Conservation (phyloP, 2,113 vertebrate species). For the Zapus hudsonius region DNA sequence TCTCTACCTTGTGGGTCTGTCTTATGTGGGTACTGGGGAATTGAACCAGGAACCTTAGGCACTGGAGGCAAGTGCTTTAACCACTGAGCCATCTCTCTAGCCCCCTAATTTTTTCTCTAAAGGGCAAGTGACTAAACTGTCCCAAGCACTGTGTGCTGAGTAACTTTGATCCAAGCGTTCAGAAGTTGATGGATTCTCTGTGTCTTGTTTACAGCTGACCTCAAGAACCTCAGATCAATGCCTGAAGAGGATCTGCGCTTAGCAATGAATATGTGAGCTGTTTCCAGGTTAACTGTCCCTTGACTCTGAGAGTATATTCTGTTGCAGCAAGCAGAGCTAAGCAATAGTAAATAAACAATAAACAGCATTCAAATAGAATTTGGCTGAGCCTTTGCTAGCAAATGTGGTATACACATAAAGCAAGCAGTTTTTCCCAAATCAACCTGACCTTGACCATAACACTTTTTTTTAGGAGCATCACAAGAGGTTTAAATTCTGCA, state of each 20-base stretch:
- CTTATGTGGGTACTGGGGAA: too few species aligned
- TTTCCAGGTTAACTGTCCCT: neutral
- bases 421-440: conserved; percentile 5
- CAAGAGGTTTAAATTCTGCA: conserved; percentile 34
- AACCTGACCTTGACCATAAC: conserved; percentile 4
- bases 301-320: neutral
- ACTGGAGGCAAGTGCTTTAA: too few species aligned
- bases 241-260: neutral
- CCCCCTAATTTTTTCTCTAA: neutral
- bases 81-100: too few species aligned
- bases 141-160: neutral
- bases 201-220: neutral
- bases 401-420: neutral
- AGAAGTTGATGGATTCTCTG: neutral
- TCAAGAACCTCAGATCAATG: neutral
- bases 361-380: neutral
- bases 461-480: neutral
- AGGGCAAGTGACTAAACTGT: neutral
- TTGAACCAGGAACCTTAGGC: too few species aligned
- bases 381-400: neutral
- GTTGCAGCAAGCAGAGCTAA: neutral
- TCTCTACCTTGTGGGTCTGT: too few species aligned
- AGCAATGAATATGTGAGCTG: neutral
- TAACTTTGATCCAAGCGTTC: neutral
- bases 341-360: neutral